Conservation (phyloP, 2,113 vertebrate species). For the Dissostichus mawsoni region DNA sequence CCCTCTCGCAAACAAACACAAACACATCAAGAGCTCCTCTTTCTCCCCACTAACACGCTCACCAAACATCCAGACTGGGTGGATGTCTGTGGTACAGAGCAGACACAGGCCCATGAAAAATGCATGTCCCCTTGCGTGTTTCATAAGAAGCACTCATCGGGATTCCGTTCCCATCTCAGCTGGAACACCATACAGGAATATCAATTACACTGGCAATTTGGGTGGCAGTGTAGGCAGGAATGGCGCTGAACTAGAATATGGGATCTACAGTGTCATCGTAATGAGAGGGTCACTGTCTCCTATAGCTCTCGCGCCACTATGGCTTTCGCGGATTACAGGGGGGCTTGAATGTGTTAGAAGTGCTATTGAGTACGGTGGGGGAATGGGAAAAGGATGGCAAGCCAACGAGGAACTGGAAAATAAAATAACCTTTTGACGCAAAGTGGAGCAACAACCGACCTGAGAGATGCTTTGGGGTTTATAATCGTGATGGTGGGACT, state of each 20-base stretch:
- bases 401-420: not conserved
- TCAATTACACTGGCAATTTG: conserved; percentile 76
- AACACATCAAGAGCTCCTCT: conserved; percentile 62
- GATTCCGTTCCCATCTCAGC: conserved; percentile 74
- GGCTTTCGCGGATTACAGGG: conserved; percentile 32
- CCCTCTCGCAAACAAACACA: conserved; percentile 58
- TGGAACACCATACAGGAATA: conserved; percentile 75
- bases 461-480: conserved; percentile 13
- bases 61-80: conserved; percentile 53
- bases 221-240: conserved; percentile 58
- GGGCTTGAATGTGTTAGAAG: conserved; percentile 29
- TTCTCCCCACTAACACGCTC: conserved; percentile 49
- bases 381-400: conserved; percentile 28
- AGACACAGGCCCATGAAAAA: conserved; percentile 80
- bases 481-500: not conserved
- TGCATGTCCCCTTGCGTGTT: conserved; percentile 76
- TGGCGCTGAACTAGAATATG: conserved; percentile 42
- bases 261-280: conserved; percentile 51
- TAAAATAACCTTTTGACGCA: conserved; percentile 41
- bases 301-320: conserved; percentile 20
- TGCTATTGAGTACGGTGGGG: not conserved
- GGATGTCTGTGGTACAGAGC: conserved; percentile 61
- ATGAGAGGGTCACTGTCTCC: conserved; percentile 64
- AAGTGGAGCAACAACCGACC: conserved; percentile 7
- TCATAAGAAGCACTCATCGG: conserved; percentile 79